Evolutionary conservation across 2,113 vertebrate species (phyloP), one percentile per base, ranked within the genome.

Genomic region (Rhineura floridana): DNA sequence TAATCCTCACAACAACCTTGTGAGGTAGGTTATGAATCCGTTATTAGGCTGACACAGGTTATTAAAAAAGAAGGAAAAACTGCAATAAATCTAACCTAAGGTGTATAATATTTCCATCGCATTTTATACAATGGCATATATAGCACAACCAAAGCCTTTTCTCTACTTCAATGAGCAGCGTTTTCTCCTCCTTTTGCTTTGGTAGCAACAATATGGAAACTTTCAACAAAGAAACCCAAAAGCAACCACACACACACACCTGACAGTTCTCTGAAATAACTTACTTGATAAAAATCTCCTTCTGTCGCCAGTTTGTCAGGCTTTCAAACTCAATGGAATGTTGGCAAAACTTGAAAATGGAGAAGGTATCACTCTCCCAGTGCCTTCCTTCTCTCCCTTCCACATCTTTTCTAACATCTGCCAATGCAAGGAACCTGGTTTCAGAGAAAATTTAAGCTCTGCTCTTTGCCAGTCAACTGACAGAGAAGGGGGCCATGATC

Each of bases 311-410:
- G 48, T 90, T 92, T 93, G 80, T 94, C 87, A 91, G 81, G 89
- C 87, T 92, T 91, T 90, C 19, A 87, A 86, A 93, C 87, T 78
- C 89, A 88, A 93, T 87, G 92, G 93, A 95, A 95, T 95, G 92
- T 90, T 93, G 93, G 85, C 75, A 94, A 90, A 92, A 72, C 85
- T 77, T n/a, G 81, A 95, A 65, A 93, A 92, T 50, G 91, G 85
- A 94, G 0, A 10, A 91, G 87, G 91, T 90, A 89, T 94, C 92
- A 89, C 52, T 84, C 63, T 86, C 62, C 92, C 8, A 19, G 63
- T 2, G 3, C 75, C 7, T 39, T 50, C 44, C 25, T 15, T 39
- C 76, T 87, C 87, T 80, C 88, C 76, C 91, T 84, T 44, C 84
- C 30, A 75, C 86, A 50, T 82, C 89, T 91, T 92, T 88, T 78